Conservation (phyloP, 2,797 vertebrate genomes). For the Hippoglossus hippoglossus region DNA sequence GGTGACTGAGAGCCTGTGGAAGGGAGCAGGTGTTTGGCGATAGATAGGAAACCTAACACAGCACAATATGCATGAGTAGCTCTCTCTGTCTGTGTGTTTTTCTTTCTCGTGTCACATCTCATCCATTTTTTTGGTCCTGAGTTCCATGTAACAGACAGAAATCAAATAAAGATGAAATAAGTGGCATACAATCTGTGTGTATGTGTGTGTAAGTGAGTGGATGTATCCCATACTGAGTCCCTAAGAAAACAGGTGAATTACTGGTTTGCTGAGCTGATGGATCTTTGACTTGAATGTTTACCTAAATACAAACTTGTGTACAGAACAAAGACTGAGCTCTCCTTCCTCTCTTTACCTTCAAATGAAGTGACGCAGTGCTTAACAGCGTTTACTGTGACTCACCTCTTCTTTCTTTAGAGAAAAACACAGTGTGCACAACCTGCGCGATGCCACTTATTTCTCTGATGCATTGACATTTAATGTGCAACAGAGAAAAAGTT, state of each 20-base stretch:
- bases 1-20: constrained; percentile 56
- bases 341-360: constrained; percentile 14
- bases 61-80: constrained; percentile 16
- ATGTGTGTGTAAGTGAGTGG: no score
- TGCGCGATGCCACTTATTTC: not conserved
- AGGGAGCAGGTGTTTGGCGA: constrained; percentile 62
- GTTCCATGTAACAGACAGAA: no score
- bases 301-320: not conserved
- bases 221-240: constrained; percentile 1
- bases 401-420: constrained; percentile 17
- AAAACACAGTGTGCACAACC: not conserved
- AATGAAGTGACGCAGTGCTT: constrained; percentile 35
- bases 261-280: not conserved
- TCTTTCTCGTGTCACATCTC: constrained; percentile 12
- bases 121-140: not conserved
- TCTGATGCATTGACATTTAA: not conserved
- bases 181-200: no score
- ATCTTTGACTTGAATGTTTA: not conserved
- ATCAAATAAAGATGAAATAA: no score
- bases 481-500: not conserved
- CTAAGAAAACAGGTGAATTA: not conserved
- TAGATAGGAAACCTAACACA: constrained; percentile 33
- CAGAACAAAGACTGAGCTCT: not conserved
- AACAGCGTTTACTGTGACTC: constrained; percentile 38
- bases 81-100: not conserved